Percentiles rank a stretch among this genome's conserved stretches.
These are phyloP conservation scores for Thelaira solivaga DNA, from an alignment of 2,888 invertebrate species.

Conservation along the genomic window DNA sequence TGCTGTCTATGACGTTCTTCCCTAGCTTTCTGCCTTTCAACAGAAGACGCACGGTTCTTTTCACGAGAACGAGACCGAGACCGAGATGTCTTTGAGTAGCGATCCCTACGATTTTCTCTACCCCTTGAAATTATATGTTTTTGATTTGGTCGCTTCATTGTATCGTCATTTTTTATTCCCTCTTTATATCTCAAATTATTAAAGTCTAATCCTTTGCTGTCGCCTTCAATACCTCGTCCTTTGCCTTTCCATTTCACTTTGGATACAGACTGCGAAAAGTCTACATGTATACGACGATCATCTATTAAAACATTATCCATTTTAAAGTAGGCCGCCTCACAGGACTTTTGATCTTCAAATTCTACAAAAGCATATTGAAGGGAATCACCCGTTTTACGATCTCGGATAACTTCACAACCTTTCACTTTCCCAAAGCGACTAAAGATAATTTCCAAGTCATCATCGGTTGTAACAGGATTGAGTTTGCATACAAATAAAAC, in stretches of 20 bases:
- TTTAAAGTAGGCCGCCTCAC: slow-evolving; percentile 99
- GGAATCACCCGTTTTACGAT: slow-evolving; percentile 94
- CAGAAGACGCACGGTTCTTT: slow-evolving; percentile 52
- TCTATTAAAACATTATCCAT: slow-evolving; percentile 99
- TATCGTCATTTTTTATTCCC: background rate
- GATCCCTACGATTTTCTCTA: background rate
- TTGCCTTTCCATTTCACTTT: slow-evolving; percentile 95
- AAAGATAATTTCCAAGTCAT: slow-evolving; percentile 98
- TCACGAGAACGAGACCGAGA: slow-evolving; percentile 7
- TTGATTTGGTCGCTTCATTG: background rate
- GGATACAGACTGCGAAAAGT: slow-evolving; percentile 99
- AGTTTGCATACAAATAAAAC: slow-evolving; percentile 99
- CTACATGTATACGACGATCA: slow-evolving; percentile 98
- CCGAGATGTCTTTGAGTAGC: background rate
- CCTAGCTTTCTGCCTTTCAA: slow-evolving; percentile 67
- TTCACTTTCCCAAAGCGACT: slow-evolving; percentile 96
- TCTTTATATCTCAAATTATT: slow-evolving; percentile 66
- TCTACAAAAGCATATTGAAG: slow-evolving; percentile 99
- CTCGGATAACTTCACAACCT: slow-evolving; percentile 96
- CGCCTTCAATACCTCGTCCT: slow-evolving; percentile 83
- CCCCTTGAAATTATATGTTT: slow-evolving; percentile 3
- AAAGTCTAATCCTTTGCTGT: slow-evolving; percentile 69
- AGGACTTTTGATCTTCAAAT: slow-evolving; percentile 93
- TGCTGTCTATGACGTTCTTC: slow-evolving; percentile 68
- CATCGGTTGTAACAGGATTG: slow-evolving; percentile 98